Base-by-base conservation (phyloP, 2,797 vertebrate genomes). In the Chloroceryle inda region DNA sequence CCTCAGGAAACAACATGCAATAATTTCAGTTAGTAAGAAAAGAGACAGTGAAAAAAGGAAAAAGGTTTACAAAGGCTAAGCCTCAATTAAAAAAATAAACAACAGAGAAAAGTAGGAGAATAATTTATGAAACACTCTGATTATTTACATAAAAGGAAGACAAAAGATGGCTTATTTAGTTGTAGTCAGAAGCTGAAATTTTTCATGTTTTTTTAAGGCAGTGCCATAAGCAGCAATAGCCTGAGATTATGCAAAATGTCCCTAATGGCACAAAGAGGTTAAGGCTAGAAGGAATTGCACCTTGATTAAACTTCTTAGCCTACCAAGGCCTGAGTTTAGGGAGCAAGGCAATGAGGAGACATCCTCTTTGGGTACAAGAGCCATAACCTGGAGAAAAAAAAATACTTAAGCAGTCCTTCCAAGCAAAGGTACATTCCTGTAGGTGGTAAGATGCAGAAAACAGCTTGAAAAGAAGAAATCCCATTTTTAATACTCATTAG, bases 131-230 rank as follows among this genome's bases (percentile, higher is more conserved):
- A 89, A 68, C 17, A 13, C 5, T 44, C 33, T 26, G 53, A 22
- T 83, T 47, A 67, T 68, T 89, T 83, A 93, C 42, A 87, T 27
- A 68, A 66, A 88, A 79, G 12, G 9, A 91, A 91, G 78, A 79
- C 47, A 79, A 93, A 77, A 5, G 0, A 22, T 44, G 22, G 26
- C 50, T 12, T 38, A 17, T 76, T 88, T 72, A 50, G 13, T 27
- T 47, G 55, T 31, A 83, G 61, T 29, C n/a, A 47, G 72, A 80
- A 80, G n/a, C 22, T 44, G 68, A 74, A 49, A 44, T 53, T 88
- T 80, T 85, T 44, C 49, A 42, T 13, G 16, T 1, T 12, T 58
- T 76, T 91, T 62, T 40, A 83, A 85, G 72, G 44, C 16, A 67
- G 38, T 49, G 55, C 17, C 35, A 71, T 13, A 55, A 40, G 27